Conservation (phyloP, 2,797 vertebrate species). For the Vespertilio murinus region DNA sequence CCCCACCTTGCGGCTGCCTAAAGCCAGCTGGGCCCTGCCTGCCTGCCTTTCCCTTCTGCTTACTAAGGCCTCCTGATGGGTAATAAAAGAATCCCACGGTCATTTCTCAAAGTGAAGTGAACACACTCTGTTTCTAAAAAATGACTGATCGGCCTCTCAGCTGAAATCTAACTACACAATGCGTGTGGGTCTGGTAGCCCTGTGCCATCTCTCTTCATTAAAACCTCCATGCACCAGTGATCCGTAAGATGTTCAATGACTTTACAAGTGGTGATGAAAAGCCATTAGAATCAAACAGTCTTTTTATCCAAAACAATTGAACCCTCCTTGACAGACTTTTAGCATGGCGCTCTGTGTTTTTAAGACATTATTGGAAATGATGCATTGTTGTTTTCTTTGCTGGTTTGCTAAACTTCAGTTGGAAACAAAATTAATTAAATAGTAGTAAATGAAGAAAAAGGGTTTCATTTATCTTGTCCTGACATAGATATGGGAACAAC, state of each 20-base stretch:
- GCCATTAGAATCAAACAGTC: not conserved
- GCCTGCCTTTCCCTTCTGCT: not conserved
- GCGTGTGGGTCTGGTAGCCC: not conserved
- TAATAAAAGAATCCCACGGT: not conserved
- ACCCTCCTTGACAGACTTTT: not conserved
- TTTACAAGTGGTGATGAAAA: not conserved
- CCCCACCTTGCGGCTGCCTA: not conserved
- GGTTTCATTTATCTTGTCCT: not conserved
- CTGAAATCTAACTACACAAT: not conserved
- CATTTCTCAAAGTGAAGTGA: not conserved
- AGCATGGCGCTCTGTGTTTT: not conserved
- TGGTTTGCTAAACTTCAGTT: constrained; percentile 14
- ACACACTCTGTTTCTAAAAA: not conserved
- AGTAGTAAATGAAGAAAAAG: not conserved
- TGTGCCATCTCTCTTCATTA: not conserved
- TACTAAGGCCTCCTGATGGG: not conserved
- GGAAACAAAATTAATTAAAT: not conserved
- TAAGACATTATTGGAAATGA: constrained; percentile 20
- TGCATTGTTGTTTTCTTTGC: not conserved
- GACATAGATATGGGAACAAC: not conserved
- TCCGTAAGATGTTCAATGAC: not conserved
- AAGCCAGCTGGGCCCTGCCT: not conserved
- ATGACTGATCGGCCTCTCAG: not conserved
- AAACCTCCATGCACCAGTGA: not conserved
- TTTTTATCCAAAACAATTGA: not conserved